Percentiles rank a stretch among this genome's conserved stretches.
phyloP scores from a whole-genome alignment of 2,888 invertebrate genomes.

The Morpho deidamia region DNA sequence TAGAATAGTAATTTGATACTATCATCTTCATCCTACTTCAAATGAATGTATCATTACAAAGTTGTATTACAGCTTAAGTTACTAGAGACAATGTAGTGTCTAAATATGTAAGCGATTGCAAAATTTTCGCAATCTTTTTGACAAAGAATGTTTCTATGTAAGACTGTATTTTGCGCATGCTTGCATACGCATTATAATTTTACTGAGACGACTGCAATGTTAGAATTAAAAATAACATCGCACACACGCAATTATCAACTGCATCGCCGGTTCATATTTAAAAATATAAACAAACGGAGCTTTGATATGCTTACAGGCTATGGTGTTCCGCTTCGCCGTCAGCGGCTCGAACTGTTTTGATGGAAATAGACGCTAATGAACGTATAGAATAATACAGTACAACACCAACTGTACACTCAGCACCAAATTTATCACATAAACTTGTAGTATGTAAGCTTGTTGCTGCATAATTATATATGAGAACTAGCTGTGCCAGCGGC shows the following conservation, averaged over 20 bases:
- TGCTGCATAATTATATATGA: too few species aligned
- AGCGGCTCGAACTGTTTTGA: slow-evolving; percentile 28
- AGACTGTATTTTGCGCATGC: too few species aligned
- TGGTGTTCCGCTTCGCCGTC: slow-evolving; percentile 41
- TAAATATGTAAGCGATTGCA: too few species aligned
- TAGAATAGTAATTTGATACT: too few species aligned
- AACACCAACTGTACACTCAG: background rate
- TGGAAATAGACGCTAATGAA: slow-evolving; percentile 59
- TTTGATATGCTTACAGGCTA: slow-evolving; percentile 28
- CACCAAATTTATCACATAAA: background rate
- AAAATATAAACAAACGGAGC: slow-evolving; percentile 26
- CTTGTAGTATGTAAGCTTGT: background rate
- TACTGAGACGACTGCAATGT: background rate
- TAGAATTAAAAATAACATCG: background rate
- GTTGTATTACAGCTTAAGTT: too few species aligned
- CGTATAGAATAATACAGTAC: slow-evolving; percentile 32
- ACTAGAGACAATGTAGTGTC: too few species aligned
- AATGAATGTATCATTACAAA: too few species aligned
- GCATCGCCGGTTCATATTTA: slow-evolving; percentile 23
- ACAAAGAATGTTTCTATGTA: too few species aligned
- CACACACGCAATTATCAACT: background rate
- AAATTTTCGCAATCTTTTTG: too few species aligned
- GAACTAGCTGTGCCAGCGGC: too few species aligned
- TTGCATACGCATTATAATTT: background rate
- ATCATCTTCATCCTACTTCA: too few species aligned